Conservation (phyloP, 2,113 vertebrate species). For the Ceratotherium simum region DNA sequence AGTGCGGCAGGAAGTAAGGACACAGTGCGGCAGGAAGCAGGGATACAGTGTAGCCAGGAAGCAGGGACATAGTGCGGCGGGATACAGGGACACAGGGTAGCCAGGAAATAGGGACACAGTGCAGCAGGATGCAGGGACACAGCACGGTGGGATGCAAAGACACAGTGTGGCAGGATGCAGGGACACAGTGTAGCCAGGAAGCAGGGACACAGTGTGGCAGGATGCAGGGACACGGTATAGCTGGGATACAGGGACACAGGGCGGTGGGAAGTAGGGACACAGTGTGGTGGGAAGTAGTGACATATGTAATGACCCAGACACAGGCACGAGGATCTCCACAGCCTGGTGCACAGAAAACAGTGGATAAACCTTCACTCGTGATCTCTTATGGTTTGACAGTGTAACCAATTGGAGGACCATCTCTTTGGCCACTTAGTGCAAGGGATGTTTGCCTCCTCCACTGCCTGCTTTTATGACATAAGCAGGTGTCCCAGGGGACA, state of each 20-base stretch:
- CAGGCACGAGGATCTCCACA: accelerated
- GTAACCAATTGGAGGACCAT: accelerated
- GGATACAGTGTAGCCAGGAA: accelerated
- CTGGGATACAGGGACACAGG: too few species aligned
- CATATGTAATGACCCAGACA: not conserved
- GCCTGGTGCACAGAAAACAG: accelerated
- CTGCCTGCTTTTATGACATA: not conserved
- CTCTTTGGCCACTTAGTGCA: not conserved
- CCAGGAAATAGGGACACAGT: not conserved
- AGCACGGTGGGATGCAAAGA: accelerated
- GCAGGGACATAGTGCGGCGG: accelerated
- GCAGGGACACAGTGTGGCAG: too few species aligned
- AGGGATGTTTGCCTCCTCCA: too few species aligned
- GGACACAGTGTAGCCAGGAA: accelerated
- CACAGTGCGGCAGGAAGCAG: not conserved
- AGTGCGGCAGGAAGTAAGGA: too few species aligned
- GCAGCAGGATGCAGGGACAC: not conserved
- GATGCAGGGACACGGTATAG: accelerated
- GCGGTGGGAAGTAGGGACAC: not conserved
- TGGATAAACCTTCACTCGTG: accelerated
- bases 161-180: accelerated
- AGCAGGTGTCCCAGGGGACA: accelerated
- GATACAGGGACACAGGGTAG: not conserved
- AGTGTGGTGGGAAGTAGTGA: not conserved
- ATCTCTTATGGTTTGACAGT: accelerated